Evolutionary conservation across 2,888 invertebrate species (phyloP).

Genomic region (Chironomus tentans): DNA sequence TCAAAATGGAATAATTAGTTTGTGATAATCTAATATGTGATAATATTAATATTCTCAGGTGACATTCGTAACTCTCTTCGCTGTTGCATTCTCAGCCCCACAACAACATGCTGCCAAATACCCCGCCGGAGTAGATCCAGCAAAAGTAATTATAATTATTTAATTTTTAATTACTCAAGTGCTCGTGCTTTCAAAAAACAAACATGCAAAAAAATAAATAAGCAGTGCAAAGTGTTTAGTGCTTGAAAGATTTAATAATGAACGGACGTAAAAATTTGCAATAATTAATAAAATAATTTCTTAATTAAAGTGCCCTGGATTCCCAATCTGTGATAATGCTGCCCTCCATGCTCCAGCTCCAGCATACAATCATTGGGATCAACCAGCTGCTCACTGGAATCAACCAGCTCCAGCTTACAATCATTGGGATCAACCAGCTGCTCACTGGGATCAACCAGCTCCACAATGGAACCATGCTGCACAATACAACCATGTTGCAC

Average conservation of each 20-base stretch:
- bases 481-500: conserved; percentile 15
- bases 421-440: conserved; percentile 32
- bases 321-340: conserved; percentile 46
- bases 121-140: conserved; percentile 45
- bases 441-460: conserved; percentile 27
- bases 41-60: not conserved
- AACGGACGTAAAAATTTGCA: too few relatives aligned
- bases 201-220: not conserved
- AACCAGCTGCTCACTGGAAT: conserved; percentile 33
- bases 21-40: too few relatives aligned
- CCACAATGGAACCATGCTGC: conserved; percentile 31
- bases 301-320: conserved; percentile 39
- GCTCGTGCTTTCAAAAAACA: too few relatives aligned
- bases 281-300: too few relatives aligned
- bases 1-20: not conserved
- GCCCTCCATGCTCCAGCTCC: conserved; percentile 36
- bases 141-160: conserved; percentile 31
- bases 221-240: too few relatives aligned
- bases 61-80: conserved; percentile 19
- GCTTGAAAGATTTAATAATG: too few relatives aligned
- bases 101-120: conserved; percentile 43
- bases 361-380: conserved; percentile 11
- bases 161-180: too few relatives aligned
- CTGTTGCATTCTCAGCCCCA: conserved; percentile 37
- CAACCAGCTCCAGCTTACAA: conserved; percentile 15